Evolutionary conservation across 2,888 invertebrate genomes (phyloP).

Genomic region (Chirona hameri): DNA sequence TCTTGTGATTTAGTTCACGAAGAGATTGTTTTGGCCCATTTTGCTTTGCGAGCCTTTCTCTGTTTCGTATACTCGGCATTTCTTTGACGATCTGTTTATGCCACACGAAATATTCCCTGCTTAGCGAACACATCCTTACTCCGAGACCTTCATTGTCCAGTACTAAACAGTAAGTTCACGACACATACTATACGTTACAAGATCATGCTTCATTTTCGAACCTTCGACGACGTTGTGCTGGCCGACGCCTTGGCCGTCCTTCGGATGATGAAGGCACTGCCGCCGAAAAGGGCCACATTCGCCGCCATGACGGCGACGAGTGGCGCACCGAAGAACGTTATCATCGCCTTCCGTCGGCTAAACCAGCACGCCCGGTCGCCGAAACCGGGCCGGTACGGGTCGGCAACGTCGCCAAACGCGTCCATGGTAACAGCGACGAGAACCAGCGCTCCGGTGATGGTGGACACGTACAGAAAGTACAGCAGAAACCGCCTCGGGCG

Average conservation of each 20-base stretch:
- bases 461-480: slow-evolving; percentile 50
- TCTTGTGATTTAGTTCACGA: too few species aligned
- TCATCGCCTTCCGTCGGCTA: slow-evolving; percentile 49
- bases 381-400: slow-evolving; percentile 33
- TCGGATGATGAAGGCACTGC: slow-evolving; percentile 48
- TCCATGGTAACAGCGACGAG: slow-evolving; percentile 28
- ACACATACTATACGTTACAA: background rate
- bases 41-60: background rate
- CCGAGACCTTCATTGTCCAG: too few species aligned
- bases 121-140: background rate
- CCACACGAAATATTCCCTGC: background rate
- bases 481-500: slow-evolving; percentile 48
- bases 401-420: slow-evolving; percentile 4
- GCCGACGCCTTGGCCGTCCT: slow-evolving; percentile 41
- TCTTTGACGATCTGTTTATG: background rate
- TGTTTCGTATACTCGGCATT: background rate
- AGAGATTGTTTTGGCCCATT: too few species aligned
- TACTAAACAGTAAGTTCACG: background rate
- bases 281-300: slow-evolving; percentile 49
- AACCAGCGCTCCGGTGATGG: slow-evolving; percentile 43
- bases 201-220: background rate
- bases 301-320: slow-evolving; percentile 47
- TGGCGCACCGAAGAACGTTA: slow-evolving; percentile 53
- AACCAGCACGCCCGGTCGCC: slow-evolving; percentile 50
- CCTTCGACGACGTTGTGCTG: background rate